Evolutionary conservation across 2,888 invertebrate genomes (phyloP).

Genomic region (Myathropa florea): DNA sequence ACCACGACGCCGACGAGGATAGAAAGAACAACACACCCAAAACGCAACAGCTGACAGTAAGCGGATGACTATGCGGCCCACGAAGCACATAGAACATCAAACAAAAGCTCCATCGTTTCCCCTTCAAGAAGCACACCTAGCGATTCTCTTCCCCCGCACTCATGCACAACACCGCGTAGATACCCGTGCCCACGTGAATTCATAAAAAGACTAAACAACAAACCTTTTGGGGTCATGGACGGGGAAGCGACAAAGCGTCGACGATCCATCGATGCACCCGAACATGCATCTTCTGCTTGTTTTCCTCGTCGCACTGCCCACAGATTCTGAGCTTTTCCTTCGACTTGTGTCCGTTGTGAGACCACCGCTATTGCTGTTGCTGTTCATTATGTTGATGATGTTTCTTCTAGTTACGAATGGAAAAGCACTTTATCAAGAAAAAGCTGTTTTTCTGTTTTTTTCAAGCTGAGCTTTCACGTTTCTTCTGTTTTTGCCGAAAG

Average conservation of each 20-base stretch:
- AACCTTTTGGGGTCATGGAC: conserved; percentile 75
- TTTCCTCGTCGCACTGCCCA: conserved; percentile 17
- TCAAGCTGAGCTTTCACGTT: conserved; percentile 61
- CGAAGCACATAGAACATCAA: not conserved
- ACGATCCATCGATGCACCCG: conserved; percentile 73
- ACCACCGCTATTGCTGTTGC: conserved; percentile 21
- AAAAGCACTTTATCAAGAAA: not conserved
- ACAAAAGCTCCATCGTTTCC: conserved; percentile 6
- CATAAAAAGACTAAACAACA: conserved; percentile 41
- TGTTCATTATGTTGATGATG: conserved; percentile 32
- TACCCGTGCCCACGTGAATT: not conserved
- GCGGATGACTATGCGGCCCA: conserved; percentile 14
- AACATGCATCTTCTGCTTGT: conserved; percentile 73
- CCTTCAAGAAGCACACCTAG: conserved; percentile 1
- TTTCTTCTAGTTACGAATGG: not conserved
- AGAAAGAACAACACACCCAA: not conserved
- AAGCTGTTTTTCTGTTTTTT: conserved; percentile 13
- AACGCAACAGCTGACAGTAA: conserved; percentile 30
- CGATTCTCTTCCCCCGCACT: not conserved
- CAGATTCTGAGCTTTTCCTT: conserved; percentile 41
- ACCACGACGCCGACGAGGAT: not conserved
- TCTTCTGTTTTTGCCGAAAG: not conserved
- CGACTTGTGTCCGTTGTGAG: conserved; percentile 27
- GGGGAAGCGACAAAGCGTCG: conserved; percentile 76
- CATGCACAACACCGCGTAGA: not conserved